A percentile compares a stretch with the other conserved stretches of the same genome.
These are phyloP conservation scores for Nymphalis io DNA, from an alignment of 1,140 invertebrate species.

Conservation along the genomic window DNA sequence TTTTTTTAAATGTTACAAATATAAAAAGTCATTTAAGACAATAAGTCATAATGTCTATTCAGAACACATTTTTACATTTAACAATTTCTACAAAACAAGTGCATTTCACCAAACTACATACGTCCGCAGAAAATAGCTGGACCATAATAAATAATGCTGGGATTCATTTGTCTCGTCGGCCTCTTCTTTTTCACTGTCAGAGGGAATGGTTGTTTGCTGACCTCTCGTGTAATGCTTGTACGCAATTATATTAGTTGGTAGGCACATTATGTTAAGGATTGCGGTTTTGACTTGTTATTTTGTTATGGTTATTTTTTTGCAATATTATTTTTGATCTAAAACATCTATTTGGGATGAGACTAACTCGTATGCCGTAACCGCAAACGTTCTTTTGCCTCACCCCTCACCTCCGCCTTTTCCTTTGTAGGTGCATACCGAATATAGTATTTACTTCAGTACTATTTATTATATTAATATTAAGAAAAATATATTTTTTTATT, in stretches of 20 bases:
- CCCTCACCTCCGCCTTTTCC: no score
- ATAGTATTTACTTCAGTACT: no score
- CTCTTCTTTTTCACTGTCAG: constrained; percentile 29
- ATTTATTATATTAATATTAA: no score
- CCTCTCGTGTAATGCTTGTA: constrained; percentile 6
- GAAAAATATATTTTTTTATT: no score
- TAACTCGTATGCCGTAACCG: no score
- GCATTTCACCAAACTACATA: constrained; percentile 8
- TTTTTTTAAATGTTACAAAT: background rate
- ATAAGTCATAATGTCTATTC: no score
- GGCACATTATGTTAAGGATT: background rate
- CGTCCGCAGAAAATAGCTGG: constrained; percentile 19
- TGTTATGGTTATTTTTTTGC: no score
- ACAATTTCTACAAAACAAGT: constrained; percentile 2
- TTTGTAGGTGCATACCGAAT: no score
- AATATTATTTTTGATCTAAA: background rate
- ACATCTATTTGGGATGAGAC: no score
- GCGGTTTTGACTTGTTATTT: background rate
- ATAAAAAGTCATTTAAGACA: background rate
- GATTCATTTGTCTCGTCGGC: constrained; percentile 19
- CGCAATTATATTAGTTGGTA: constrained; percentile 5
- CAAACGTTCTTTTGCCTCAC: no score
- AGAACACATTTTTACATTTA: background rate
- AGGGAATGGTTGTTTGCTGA: constrained; percentile 14
- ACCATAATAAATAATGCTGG: constrained; percentile 18